A percentile compares a stretch with the other conserved stretches of the same genome.
These are phyloP conservation scores for Griposia aprilina DNA, from an alignment of 2,888 invertebrate species.

Conservation along the genomic window DNA sequence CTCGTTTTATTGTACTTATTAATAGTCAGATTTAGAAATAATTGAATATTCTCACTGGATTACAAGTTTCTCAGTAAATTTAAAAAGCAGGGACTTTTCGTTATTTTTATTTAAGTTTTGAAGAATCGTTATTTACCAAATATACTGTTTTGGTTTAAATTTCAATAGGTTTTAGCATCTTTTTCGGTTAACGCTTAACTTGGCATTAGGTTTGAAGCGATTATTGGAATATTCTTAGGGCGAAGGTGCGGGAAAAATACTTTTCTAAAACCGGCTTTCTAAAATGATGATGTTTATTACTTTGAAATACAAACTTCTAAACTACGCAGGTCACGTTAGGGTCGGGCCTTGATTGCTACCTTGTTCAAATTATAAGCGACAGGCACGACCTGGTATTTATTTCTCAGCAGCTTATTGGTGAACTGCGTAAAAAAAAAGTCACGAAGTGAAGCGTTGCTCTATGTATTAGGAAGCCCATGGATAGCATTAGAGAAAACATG, in stretches of 20 bases:
- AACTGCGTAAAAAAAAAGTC: slow-evolving; percentile 30
- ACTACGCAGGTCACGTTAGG: not conserved
- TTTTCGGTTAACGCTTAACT: not conserved
- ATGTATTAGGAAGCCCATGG: not conserved
- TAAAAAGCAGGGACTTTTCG: not conserved
- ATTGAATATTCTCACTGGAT: not conserved
- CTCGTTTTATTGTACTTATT: not conserved
- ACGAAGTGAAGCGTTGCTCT: not conserved
- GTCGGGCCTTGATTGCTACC: slow-evolving; percentile 21
- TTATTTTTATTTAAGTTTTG: not conserved
- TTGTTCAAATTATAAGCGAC: slow-evolving; percentile 34
- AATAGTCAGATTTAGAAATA: not conserved
- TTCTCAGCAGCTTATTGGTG: slow-evolving; percentile 14
- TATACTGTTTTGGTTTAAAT: not conserved
- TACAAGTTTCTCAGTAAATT: not conserved
- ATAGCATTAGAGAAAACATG: not conserved
- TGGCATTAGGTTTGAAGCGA: not conserved
- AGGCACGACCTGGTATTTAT: slow-evolving; percentile 57
- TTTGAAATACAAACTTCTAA: not conserved
- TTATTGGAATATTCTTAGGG: not conserved
- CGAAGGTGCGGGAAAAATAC: not conserved
- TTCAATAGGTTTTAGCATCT: not conserved
- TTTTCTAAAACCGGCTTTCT: not conserved
- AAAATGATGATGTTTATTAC: not conserved
- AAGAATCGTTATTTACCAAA: not conserved